Evolutionary conservation across 2,113 vertebrate genomes (phyloP).

Genomic region (Indri indri): DNA sequence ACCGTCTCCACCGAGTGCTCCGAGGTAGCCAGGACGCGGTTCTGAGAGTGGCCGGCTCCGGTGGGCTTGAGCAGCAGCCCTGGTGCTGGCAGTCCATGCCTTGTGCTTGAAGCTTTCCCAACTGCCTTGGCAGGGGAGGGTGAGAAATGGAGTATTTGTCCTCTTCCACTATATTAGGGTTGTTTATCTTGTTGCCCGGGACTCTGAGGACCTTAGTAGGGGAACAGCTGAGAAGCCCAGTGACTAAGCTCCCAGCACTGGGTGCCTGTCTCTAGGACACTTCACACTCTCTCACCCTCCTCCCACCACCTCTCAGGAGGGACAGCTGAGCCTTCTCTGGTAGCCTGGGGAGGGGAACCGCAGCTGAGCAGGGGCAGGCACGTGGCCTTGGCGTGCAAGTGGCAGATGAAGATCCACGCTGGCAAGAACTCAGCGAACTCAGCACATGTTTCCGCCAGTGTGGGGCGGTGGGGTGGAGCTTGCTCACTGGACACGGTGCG

Average conservation of each 20-base stretch:
- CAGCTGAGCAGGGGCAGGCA: conserved; percentile 47
- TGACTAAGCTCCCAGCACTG: conserved; percentile 64
- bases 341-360: conserved; percentile 34
- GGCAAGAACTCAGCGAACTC: background rate
- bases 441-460: background rate
- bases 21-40: fast-evolving
- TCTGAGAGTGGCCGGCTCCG: background rate
- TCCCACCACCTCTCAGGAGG: conserved; percentile 13
- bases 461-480: background rate
- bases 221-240: conserved; percentile 65
- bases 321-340: conserved; percentile 68
- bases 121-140: background rate
- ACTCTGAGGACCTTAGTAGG: conserved; percentile 10
- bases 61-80: background rate
- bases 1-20: background rate
- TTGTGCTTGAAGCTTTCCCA: background rate
- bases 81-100: background rate
- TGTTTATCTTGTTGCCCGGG: conserved; percentile 71
- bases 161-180: conserved; percentile 32
- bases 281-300: conserved; percentile 51
- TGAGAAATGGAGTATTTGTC: background rate
- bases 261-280: conserved; percentile 27
- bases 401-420: background rate
- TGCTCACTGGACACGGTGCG: background rate
- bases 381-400: conserved; percentile 6